Evolutionary conservation across 53 echinoderm and acorn worm species (phyloP).

Genomic region (Arbacia lixula): DNA sequence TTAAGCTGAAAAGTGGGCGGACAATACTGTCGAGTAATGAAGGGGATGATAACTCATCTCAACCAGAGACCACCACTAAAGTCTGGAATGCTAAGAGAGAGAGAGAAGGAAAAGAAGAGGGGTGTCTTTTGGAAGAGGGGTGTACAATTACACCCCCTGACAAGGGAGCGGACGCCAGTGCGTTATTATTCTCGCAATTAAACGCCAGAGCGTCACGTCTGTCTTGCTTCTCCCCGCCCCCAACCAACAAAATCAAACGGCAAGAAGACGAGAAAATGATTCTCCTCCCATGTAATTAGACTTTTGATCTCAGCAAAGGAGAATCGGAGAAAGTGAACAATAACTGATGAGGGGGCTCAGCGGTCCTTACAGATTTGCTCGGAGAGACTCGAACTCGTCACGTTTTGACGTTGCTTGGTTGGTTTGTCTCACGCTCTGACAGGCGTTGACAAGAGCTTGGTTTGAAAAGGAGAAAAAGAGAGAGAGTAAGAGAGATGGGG

Average conservation of each 20-base stretch:
- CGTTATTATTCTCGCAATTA: conserved; percentile 33
- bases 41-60: background rate
- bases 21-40: conserved; percentile 5
- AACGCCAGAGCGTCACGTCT: conserved; percentile 25
- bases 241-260: too few relatives aligned
- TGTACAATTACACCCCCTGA: conserved; percentile 10
- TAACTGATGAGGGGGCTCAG: background rate
- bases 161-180: background rate
- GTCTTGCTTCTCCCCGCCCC: background rate
- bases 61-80: conserved; percentile 23
- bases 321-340: background rate
- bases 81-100: background rate
- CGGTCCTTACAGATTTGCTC: background rate
- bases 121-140: background rate
- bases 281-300: conserved; percentile 25
- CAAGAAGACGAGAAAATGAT: too few relatives aligned
- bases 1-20: background rate
- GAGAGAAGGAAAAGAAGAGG: background rate
- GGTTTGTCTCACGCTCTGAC: conserved; percentile 3
- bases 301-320: conserved; percentile 23
- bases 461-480: background rate
- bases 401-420: background rate
- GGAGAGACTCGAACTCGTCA: background rate
- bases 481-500: too few relatives aligned
- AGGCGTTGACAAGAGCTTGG: conserved; percentile 25